Percentiles rank a stretch among this genome's conserved stretches.
phyloP scores from a whole-genome alignment of 1,140 invertebrate species.

The Lerema accius region DNA sequence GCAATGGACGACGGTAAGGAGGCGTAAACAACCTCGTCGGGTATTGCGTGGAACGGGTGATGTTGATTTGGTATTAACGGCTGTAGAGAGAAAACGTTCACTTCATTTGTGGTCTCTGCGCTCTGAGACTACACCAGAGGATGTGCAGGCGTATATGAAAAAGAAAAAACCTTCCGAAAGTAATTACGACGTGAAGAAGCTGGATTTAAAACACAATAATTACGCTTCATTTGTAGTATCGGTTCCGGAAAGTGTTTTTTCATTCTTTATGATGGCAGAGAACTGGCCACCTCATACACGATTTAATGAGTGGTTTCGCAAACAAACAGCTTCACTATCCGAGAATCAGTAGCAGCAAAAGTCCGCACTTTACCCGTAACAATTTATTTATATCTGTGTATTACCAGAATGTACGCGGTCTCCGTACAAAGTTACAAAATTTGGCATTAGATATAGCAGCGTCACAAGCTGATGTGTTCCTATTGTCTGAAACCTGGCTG shows the following conservation, averaged over 20 bases:
- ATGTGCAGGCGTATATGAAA: background rate
- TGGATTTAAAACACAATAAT: background rate
- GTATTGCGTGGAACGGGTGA: background rate
- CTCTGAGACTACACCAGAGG: background rate
- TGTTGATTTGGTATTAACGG: background rate
- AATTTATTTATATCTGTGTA: background rate
- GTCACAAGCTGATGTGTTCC: slow-evolving; percentile 1
- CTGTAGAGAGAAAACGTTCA: background rate
- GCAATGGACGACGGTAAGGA: slow-evolving; percentile 6
- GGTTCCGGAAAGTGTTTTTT: background rate
- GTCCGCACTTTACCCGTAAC: background rate
- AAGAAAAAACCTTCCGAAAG: slow-evolving; percentile 1
- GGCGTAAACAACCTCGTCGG: slow-evolving; percentile 1
- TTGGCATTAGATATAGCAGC: background rate
- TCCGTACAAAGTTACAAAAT: background rate
- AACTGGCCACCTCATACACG: slow-evolving; percentile 3
- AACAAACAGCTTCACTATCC: background rate
- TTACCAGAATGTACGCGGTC: slow-evolving; percentile 11
- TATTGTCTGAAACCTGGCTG: slow-evolving; percentile 6
- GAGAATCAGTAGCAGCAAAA: background rate
- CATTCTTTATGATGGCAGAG: background rate
- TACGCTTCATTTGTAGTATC: slow-evolving; percentile 12
- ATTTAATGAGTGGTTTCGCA: slow-evolving; percentile 14
- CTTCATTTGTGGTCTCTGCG: slow-evolving; percentile 2
- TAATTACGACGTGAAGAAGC: background rate